Evolutionary conservation across 2,113 vertebrate genomes (phyloP), one percentile per base, ranked within the genome.

Genomic region (Osmerus eperlanus): DNA sequence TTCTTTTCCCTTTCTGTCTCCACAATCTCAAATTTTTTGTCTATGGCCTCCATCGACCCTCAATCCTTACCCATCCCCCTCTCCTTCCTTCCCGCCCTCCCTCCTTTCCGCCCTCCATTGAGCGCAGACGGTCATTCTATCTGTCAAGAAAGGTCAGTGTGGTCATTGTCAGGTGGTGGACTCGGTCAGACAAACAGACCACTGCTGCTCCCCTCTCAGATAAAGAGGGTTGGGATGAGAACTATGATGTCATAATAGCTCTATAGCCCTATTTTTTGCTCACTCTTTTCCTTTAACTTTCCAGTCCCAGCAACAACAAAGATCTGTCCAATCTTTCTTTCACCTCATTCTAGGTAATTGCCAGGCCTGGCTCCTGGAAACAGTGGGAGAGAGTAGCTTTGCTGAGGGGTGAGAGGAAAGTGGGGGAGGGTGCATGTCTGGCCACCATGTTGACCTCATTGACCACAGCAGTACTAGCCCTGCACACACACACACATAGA

Each of bases 381-480:
- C 25, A 53, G 28, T n/a, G n/a, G 55, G 66, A 67, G 65, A 63
- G 73, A 23, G 51, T 67, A 54, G 76, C 65, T 66, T 61, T 66
- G 71, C 75, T 72, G 73, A 70, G 67, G 21, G 53, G 25, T 23
- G 15, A 64, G 75, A 63, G 0, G n/a, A 14, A 67, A 54, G 65
- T 77, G 75, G 84, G 74, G 65, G 64, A 74, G 73, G 73, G 66
- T 32, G 78, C 78, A 68, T 84, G 86, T 89, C 86, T 91, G 86
- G 84, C 84, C 84, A 78, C 76, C 72, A 75, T 67, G 72, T 83
- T 91, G 86, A 90, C 88, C 90, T 85, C 78, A 73, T 77, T 83
- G 85, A 88, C 81, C 87, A 89, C 67, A 81, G 74, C 78, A 36
- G 61, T 28, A 36, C 65, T 70, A 73, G 75, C 74, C 82, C 61